These are phyloP conservation scores for Sebastiscus tertius DNA, from an alignment of 2,797 vertebrate genomes.

Conservation along the genomic window DNA sequence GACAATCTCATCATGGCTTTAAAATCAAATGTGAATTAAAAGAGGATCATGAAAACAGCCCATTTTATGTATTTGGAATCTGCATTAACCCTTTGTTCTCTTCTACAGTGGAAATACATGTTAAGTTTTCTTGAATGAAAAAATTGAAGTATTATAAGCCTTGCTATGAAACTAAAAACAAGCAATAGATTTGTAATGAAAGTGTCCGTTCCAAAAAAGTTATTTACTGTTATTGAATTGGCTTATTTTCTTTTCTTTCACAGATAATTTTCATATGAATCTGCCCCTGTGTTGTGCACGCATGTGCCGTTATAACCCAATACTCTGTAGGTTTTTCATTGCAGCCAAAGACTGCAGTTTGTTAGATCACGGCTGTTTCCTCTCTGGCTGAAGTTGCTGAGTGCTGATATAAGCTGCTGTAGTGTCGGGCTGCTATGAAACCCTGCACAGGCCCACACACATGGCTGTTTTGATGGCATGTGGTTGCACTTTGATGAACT, in stretches of 20 bases:
- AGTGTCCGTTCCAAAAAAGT: constrained; percentile 46
- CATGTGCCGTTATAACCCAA: constrained; percentile 49
- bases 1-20: constrained; percentile 14
- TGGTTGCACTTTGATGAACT: constrained; percentile 59
- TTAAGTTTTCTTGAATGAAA: constrained; percentile 35
- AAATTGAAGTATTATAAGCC: constrained; percentile 19
- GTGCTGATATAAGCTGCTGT: constrained; percentile 30
- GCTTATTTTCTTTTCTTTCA: constrained; percentile 71
- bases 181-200: constrained; percentile 34
- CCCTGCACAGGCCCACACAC: constrained; percentile 33
- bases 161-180: constrained; percentile 30
- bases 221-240: constrained; percentile 44
- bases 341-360: constrained; percentile 19
- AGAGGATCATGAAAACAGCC: constrained; percentile 2
- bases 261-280: constrained; percentile 64
- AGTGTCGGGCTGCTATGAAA: constrained; percentile 31
- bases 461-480: constrained; percentile 41
- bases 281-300: constrained; percentile 42
- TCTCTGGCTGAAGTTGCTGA: constrained; percentile 5
- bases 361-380: constrained; percentile 21
- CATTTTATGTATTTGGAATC: constrained; percentile 39
- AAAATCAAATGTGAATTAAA: constrained; percentile 41
- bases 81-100: constrained; percentile 48
- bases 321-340: constrained; percentile 25
- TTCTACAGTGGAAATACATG: constrained; percentile 41